Evolutionary conservation across 2,797 vertebrate species (phyloP).

Genomic region (Ctenochaetus hawaiiensis): DNA sequence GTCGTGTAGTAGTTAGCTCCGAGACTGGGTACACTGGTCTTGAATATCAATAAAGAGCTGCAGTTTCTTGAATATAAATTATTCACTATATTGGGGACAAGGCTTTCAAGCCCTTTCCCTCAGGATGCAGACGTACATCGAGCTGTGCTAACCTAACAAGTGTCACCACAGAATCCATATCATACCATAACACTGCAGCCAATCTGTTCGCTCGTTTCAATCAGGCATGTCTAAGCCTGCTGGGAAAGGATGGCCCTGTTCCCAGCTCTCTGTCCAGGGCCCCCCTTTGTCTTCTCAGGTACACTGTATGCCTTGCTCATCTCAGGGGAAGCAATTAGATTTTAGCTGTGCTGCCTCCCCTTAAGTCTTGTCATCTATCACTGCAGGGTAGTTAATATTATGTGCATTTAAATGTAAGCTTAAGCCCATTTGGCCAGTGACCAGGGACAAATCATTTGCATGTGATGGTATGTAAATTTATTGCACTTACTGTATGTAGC

Average conservation of each 20-base stretch:
- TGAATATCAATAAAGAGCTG: slow-evolving; percentile 39
- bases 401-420: slow-evolving; percentile 61
- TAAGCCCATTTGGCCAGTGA: slow-evolving; percentile 43
- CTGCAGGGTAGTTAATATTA: slow-evolving; percentile 45
- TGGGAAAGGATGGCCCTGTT: slow-evolving; percentile 57
- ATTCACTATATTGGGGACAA: slow-evolving; percentile 41
- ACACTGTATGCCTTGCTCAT: slow-evolving; percentile 56
- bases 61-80: slow-evolving; percentile 34
- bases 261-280: slow-evolving; percentile 40
- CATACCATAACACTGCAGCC: slow-evolving; percentile 20
- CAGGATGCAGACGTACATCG: slow-evolving; percentile 6
- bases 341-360: slow-evolving; percentile 41
- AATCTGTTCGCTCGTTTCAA: slow-evolving; percentile 37
- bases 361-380: slow-evolving; percentile 54
- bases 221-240: slow-evolving; percentile 30
- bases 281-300: slow-evolving; percentile 49
- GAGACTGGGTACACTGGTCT: background rate
- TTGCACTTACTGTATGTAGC: slow-evolving; percentile 9
- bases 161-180: slow-evolving; percentile 28
- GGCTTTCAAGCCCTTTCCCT: slow-evolving; percentile 29
- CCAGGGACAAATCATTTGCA: slow-evolving; percentile 47
- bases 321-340: slow-evolving; percentile 70
- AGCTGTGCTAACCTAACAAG: slow-evolving; percentile 29
- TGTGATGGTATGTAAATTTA: slow-evolving; percentile 13
- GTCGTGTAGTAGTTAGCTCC: background rate